Conservation (phyloP, 2,888 invertebrate genomes). For the Tryphoninae sp. region DNA sequence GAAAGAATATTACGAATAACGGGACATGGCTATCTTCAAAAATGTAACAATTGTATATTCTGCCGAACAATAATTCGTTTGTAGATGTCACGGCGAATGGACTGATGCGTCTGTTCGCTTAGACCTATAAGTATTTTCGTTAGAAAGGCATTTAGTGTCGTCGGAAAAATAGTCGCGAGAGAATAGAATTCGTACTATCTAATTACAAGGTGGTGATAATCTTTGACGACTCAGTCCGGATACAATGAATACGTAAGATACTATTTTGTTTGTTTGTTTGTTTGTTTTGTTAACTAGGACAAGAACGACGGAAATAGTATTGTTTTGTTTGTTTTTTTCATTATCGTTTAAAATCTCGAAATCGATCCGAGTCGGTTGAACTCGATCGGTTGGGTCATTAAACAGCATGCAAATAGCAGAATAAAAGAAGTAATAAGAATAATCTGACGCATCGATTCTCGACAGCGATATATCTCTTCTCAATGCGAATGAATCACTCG, state of each 20-base stretch:
- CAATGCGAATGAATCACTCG: conserved; percentile 11
- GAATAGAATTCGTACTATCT: conserved; percentile 39
- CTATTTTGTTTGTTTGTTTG: neutral
- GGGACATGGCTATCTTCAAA: conserved; percentile 65
- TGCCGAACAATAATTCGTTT: conserved; percentile 69
- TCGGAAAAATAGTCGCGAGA: conserved; percentile 24
- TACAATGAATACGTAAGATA: conserved; percentile 7
- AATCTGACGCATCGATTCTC: conserved; percentile 10
- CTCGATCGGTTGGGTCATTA: neutral
- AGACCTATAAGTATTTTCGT: conserved; percentile 36
- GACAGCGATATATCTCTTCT: neutral
- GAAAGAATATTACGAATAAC: conserved; percentile 22
- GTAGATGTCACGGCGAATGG: conserved; percentile 35
- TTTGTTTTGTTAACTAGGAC: neutral
- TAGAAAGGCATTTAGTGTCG: conserved; percentile 51
- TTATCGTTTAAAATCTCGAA: neutral
- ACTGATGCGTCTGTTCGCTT: conserved; percentile 19
- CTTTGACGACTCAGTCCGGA: conserved; percentile 28
- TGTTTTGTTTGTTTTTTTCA: neutral
- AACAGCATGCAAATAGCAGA: neutral
- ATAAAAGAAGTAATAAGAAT: neutral
- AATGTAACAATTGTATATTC: conserved; percentile 79
- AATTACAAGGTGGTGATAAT: conserved; percentile 31
- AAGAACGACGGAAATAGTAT: neutral
- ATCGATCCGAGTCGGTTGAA: neutral